phyloP scores from a whole-genome alignment of 1,140 invertebrate species.

The Caligus rogercresseyi region DNA sequence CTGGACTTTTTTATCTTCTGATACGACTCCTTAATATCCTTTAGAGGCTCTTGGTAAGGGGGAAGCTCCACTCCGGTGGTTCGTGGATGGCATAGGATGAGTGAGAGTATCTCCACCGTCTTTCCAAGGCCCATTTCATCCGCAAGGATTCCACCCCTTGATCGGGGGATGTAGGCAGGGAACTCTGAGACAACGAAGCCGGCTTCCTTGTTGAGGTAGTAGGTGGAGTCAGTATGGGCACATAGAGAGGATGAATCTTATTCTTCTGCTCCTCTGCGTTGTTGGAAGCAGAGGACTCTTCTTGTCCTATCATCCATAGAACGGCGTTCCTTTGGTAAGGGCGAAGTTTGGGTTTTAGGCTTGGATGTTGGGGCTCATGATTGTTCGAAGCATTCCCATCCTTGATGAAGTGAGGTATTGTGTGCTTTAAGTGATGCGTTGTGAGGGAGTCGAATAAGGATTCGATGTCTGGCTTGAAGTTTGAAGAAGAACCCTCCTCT shows the following conservation, averaged over 20 bases:
- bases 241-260: slow-evolving; percentile 29
- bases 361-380: slow-evolving; percentile 34
- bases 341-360: slow-evolving; percentile 36
- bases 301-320: slow-evolving; percentile 45
- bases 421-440: neutral
- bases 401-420: neutral
- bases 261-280: no score
- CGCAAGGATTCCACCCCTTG: slow-evolving; percentile 53
- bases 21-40: slow-evolving; percentile 8
- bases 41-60: slow-evolving; percentile 24
- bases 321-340: slow-evolving; percentile 47
- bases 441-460: neutral
- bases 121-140: slow-evolving; percentile 73
- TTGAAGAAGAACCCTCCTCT: neutral
- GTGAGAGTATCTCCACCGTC: slow-evolving; percentile 54
- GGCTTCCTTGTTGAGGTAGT: slow-evolving; percentile 35
- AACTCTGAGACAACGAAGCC: slow-evolving; percentile 29
- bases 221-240: slow-evolving; percentile 29
- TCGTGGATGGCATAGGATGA: slow-evolving; percentile 42
- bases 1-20: slow-evolving; percentile 19
- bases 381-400: no score
- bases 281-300: no score
- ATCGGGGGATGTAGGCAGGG: slow-evolving; percentile 27
- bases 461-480: neutral
- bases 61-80: slow-evolving; percentile 24